These are phyloP conservation scores for Pissodes strobi DNA, from an alignment of 1,140 invertebrate genomes.

Conservation along the genomic window DNA sequence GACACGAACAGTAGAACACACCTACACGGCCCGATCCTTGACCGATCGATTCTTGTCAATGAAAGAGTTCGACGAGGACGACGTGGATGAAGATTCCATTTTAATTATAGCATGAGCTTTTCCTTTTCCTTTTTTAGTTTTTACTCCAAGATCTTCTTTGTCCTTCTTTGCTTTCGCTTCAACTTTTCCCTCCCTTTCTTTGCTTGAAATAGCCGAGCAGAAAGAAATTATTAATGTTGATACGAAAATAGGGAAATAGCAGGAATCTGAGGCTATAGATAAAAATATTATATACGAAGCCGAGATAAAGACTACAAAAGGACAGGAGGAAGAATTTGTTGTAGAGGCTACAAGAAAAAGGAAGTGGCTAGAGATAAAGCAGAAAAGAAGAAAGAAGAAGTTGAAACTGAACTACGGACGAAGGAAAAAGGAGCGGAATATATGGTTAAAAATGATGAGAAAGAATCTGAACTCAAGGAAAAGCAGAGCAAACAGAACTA, in stretches of 20 bases:
- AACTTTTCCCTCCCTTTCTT: too few relatives aligned
- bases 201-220: too few relatives aligned
- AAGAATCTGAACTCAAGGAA: constrained; percentile 26
- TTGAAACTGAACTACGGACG: constrained; percentile 40
- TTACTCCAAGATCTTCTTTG: background rate
- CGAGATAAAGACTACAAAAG: constrained; percentile 15
- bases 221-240: too few relatives aligned
- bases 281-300: constrained; percentile 13
- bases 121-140: constrained; percentile 26
- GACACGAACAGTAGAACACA: too few relatives aligned
- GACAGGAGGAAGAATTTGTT: constrained; percentile 10
- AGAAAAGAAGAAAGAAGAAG: too few relatives aligned
- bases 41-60: too few relatives aligned
- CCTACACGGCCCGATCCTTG: too few relatives aligned
- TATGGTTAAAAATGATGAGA: constrained; percentile 37
- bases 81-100: too few relatives aligned
- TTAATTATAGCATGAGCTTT: constrained; percentile 25
- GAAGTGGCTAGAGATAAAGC: constrained; percentile 8
- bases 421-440: constrained; percentile 35
- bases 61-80: too few relatives aligned
- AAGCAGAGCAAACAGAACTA: background rate
- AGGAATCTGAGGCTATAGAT: constrained; percentile 3
- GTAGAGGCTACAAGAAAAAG: constrained; percentile 20
- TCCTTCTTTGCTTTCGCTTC: constrained; percentile 13
- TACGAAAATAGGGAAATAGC: too few relatives aligned